A percentile compares a stretch with the other conserved stretches of the same genome.
phyloP scores from a whole-genome alignment of 2,888 invertebrate species.

The Tetrapedia diversipes region DNA sequence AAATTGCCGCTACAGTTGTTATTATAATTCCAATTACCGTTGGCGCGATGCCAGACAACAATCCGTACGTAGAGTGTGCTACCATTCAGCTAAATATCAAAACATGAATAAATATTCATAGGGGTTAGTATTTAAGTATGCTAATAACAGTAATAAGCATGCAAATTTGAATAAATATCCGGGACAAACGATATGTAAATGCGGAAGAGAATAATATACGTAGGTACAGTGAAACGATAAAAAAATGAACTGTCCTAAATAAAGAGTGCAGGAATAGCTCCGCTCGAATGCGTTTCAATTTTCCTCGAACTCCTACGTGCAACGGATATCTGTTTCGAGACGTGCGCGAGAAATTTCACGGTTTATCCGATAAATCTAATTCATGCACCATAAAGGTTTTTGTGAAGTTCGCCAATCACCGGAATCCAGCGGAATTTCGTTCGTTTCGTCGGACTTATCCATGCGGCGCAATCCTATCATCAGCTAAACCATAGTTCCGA shows the following conservation, averaged over 20 bases:
- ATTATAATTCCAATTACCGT: too few relatives aligned
- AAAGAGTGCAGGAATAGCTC: background rate
- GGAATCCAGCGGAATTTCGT: constrained; percentile 24
- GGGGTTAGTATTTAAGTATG: background rate
- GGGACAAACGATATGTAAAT: constrained; percentile 16
- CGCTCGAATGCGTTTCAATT: too few relatives aligned
- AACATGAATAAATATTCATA: constrained; percentile 17
- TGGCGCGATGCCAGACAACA: too few relatives aligned
- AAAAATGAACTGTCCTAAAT: constrained; percentile 2
- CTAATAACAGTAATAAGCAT: constrained; percentile 1
- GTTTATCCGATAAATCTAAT: constrained; percentile 6
- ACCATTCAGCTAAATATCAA: too few relatives aligned
- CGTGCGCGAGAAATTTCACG: background rate
- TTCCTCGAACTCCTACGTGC: too few relatives aligned
- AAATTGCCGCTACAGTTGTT: background rate
- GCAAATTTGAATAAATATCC: constrained; percentile 1
- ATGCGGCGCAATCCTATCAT: constrained; percentile 39
- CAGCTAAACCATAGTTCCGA: constrained; percentile 36
- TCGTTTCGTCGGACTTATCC: constrained; percentile 40
- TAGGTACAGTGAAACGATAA: too few relatives aligned
- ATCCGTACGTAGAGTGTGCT: too few relatives aligned
- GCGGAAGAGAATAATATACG: background rate
- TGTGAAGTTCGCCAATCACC: too few relatives aligned
- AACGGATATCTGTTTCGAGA: background rate
- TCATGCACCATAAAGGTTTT: background rate